Evolutionary conservation across 2,797 vertebrate species (phyloP), one percentile per base, ranked within the genome.

Genomic region (Caiman crocodilus): DNA sequence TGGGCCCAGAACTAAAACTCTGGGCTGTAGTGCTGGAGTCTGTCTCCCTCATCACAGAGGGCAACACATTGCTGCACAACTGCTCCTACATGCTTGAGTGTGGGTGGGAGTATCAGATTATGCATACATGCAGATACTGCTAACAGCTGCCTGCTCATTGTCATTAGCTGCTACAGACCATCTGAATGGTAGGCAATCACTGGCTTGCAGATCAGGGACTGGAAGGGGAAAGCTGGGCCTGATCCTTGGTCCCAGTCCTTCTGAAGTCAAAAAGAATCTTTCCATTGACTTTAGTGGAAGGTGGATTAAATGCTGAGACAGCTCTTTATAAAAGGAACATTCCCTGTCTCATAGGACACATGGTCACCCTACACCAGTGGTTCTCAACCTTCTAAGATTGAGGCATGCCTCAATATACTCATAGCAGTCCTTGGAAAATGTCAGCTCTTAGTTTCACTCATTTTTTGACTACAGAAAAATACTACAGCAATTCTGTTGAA

Each of bases 1-100:
- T 18, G 14, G 5, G 14, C 59, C 57, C 13, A 5, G 7, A 15
- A 17, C 55, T 28, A 55, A 14, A 64, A 65, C 0, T 0, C 4
- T 5, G 17, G 25, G 15, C 25, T 58, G 50, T 5, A 59, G 60
- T 7, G 71, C 91, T 55, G 84, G 57, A 25, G 65, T 20, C 4
- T 17, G 28, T 64, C 64, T 92, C 21, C 26, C 4, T 15, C 21
- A 35, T 57, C 82, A 82, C 60, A 35, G 32, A 82, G 65, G 65
- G n/a, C 60, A 21, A 76, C 0, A 0, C 6, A n/a, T 35, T 8
- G 0, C 0, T 5, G 14, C 59, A 59, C 20, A 69, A n/a, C 64
- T 30, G 15, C 64, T 17, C 28, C 64, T 16, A 20, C 64, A 7
- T 18, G 20, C n/a, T 32, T 65, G 28, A 67, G 64, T 28, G 28